Evolutionary conservation across 2,888 invertebrate species (phyloP), one percentile per base, ranked within the genome.

Genomic region (Scrobipalpa costella): DNA sequence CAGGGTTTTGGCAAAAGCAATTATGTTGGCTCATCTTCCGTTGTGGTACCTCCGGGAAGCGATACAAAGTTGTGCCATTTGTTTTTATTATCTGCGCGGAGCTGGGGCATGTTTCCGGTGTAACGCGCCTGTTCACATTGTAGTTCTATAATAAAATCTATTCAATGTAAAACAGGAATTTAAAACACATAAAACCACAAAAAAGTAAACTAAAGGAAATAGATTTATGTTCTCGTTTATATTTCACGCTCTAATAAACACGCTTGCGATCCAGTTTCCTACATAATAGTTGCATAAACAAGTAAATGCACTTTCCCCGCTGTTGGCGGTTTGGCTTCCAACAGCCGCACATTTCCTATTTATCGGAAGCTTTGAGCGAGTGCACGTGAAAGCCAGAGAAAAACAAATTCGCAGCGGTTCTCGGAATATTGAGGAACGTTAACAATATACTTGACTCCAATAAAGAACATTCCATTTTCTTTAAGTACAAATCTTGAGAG

Each of bases 261-360:
- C 40, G 40, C 40, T 11, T 13, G 40, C 38, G 40, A 40, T 11
- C 40, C 40, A n/a, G 40, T 6, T 40, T 6, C 40, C n/a, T 40
- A n/a, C 40, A 40, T 40, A n/a, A n/a, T n/a, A n/a, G n/a, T n/a
- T n/a, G n/a, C n/a, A n/a, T n/a, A n/a, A n/a, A n/a, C n/a, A n/a
- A n/a, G n/a, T n/a, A n/a, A n/a, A n/a, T n/a, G n/a, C n/a, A n/a
- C n/a, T n/a, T n/a, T n/a, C n/a, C n/a, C 38, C 38, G 38, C 8
- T 8, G 40, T 13, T 40, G 40, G 40, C 40, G 40, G 40, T 40
- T 40, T 40, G 40, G 40, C 40, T 40, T 40, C 40, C 40, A 40
- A n/a, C 40, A 40, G 13, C 40, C 40, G 40, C n/a, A 11, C 40
- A 13, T 13, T 40, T 40, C 40, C 40, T 40, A 40, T 40, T 40